Percentiles rank a stretch among this genome's conserved stretches.
phyloP scores from a whole-genome alignment of 2,113 vertebrate species.

The Irena cyanogastra region DNA sequence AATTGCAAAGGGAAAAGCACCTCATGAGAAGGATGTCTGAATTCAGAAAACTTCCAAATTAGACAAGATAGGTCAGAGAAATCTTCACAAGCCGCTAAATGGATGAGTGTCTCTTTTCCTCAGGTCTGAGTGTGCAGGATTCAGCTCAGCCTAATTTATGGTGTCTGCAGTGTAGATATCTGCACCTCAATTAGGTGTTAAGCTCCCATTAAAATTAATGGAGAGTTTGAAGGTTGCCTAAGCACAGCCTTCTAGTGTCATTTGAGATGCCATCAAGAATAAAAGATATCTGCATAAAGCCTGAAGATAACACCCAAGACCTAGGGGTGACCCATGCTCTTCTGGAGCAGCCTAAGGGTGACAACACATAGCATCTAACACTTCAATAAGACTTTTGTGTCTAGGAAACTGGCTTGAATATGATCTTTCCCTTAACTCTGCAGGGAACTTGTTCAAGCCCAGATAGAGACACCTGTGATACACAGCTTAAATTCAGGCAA shows the following conservation, averaged over 20 bases:
- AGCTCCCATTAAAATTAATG: conserved; percentile 24
- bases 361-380: not conserved
- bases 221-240: not conserved
- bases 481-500: not conserved
- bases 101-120: not conserved
- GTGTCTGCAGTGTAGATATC: not conserved
- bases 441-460: not conserved
- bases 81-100: not conserved
- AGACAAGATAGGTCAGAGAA: not conserved
- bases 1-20: not conserved
- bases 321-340: not conserved
- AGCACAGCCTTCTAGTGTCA: not conserved
- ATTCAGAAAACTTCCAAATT: not conserved
- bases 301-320: not conserved
- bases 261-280: not conserved
- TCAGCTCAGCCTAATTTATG: not conserved
- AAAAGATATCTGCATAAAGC: not conserved
- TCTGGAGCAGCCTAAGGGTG: not conserved
- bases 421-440: not conserved
- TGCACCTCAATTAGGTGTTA: not conserved
- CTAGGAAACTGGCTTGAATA: not conserved
- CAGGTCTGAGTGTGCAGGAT: not conserved
- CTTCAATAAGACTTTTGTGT: not conserved
- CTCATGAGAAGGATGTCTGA: not conserved
- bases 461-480: not conserved